Base-by-base conservation (phyloP, 2,888 invertebrate genomes). In the Thecocarcelia acutangulata region DNA sequence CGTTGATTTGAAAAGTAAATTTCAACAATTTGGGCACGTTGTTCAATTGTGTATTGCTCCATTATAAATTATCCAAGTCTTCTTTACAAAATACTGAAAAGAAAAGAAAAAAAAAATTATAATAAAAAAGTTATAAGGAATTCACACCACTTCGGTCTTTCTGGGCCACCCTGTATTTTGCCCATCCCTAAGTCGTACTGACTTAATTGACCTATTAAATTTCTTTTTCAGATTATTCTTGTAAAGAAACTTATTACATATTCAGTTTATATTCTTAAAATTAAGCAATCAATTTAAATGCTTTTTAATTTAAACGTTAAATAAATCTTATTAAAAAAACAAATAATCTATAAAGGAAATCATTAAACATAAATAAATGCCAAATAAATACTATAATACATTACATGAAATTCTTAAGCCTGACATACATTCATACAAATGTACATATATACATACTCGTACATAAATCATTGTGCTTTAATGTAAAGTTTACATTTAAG, bases 341-440 rank as follows among this genome's bases (percentile, higher is more conserved):
- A 68, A 52, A 59, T 70, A 70, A 70, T 72, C 64, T 78, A 58
- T 78, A 58, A 64, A 72, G 64, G 78, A 78, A 78, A 72, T 72
- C 64, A 59, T 72, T 78, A 70, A 76, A 59, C 40, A 19, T 24
- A 50, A 28, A 58, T 11, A 66, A 56, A 64, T 56, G 17, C 15
- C 33, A 46, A 56, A 69, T 56, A 56, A 52, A 40, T 59, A 15
- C 17, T 17, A 15, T 11, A 24, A 46, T 21, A 13, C 69, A 44
- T 61, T 61, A 12, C 68, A 46, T 48, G 12, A 48, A 48, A 54
- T 64, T 46, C 13, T 59, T 54, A 63, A 78, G 42, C 19, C 28
- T 52, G 42, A 63, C 61, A 61, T 21, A 70, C 54, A 28, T 72
- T 72, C 56, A 19, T n/a, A n/a, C n/a, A n/a, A n/a, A n/a, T n/a